Conservation (phyloP, 2,797 vertebrate species). For the Pipistrellus pipistrellus region DNA sequence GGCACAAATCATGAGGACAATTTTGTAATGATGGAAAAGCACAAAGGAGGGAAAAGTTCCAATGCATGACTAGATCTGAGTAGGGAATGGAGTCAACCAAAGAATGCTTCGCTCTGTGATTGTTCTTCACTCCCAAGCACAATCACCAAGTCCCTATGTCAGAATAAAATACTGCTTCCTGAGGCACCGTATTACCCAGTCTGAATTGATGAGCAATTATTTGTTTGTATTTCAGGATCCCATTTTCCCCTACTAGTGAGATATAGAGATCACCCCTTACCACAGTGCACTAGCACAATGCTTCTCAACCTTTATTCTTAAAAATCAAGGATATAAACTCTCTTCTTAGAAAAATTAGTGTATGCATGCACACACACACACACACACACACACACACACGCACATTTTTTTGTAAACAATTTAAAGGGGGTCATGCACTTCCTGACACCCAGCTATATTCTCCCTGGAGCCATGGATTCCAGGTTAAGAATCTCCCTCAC, state of each 20-base stretch:
- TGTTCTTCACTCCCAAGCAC: not conserved
- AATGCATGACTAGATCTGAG: not conserved
- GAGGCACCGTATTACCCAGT: not conserved
- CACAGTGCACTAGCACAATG: not conserved
- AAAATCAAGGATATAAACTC: not conserved
- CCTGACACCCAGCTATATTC: not conserved
- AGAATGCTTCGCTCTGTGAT: not conserved
- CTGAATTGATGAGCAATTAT: not conserved
- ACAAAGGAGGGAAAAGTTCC: not conserved
- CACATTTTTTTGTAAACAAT: not conserved
- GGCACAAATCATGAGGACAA: not conserved
- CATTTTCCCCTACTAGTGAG: not conserved
- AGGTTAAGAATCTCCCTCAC: not conserved
- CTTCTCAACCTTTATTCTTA: not conserved
- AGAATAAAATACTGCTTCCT: not conserved
- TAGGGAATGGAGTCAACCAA: not conserved
- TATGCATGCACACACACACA: not conserved
- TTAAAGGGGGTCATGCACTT: not conserved
- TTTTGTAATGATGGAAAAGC: not conserved
- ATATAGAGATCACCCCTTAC: not conserved
- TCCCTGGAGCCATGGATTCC: not conserved
- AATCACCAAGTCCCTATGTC: not conserved
- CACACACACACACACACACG: not conserved
- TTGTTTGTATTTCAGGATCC: not conserved
- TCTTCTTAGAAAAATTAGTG: not conserved